Conservation (phyloP, 2,113 vertebrate genomes). For the Sylvilagus bachmani region DNA sequence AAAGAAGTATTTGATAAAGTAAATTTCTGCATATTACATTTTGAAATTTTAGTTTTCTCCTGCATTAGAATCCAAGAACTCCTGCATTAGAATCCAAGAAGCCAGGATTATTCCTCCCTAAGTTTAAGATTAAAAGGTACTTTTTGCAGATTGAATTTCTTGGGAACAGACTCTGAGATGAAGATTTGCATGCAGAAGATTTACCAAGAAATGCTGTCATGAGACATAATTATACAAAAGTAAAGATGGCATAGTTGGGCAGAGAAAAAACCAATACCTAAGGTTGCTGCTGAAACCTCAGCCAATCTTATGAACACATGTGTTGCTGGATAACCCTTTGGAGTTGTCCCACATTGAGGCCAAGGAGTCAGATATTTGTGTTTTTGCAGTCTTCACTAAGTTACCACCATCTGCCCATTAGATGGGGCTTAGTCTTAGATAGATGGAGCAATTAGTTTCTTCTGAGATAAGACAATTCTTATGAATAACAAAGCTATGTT, state of each 20-base stretch:
- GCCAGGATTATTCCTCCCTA: background rate
- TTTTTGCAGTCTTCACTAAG: background rate
- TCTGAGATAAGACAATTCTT: background rate
- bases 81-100: background rate
- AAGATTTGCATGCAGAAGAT: background rate
- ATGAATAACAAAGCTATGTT: background rate
- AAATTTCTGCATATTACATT: background rate
- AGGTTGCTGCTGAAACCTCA: background rate
- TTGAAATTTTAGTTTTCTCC: background rate
- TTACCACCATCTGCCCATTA: background rate
- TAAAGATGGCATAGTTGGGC: background rate
- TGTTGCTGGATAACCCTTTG: background rate
- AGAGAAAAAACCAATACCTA: background rate
- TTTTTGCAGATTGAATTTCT: background rate
- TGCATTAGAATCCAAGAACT: background rate
- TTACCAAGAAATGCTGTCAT: background rate
- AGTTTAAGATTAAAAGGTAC: background rate
- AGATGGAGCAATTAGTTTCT: background rate
- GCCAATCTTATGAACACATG: background rate
- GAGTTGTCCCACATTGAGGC: background rate
- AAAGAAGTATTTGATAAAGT: background rate
- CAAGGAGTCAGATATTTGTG: background rate
- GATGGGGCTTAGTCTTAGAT: background rate
- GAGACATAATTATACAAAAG: background rate
- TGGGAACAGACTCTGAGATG: background rate